Conservation (phyloP, 2,888 invertebrate genomes). For the Chrysolina haemoptera region DNA sequence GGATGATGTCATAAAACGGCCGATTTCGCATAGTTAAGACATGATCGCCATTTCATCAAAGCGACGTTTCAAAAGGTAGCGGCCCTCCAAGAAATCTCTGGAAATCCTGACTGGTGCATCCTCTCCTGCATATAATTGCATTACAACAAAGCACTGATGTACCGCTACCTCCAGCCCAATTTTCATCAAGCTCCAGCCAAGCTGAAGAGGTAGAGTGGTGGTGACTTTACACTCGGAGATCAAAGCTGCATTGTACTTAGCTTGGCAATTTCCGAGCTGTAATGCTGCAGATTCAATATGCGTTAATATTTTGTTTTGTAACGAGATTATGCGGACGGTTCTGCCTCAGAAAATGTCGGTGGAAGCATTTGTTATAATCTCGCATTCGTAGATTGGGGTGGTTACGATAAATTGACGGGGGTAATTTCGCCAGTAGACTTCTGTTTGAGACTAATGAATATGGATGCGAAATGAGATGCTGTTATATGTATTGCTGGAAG, state of each 20-base stretch:
- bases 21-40: too few species aligned
- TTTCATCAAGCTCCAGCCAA: not conserved
- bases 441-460: slow-evolving; percentile 30
- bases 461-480: slow-evolving; percentile 29
- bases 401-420: slow-evolving; percentile 29
- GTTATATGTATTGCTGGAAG: slow-evolving; percentile 25
- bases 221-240: slow-evolving; percentile 43
- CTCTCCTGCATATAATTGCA: not conserved
- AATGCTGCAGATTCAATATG: slow-evolving; percentile 41
- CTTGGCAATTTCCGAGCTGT: slow-evolving; percentile 33
- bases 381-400: slow-evolving; percentile 20
- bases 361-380: slow-evolving; percentile 10
- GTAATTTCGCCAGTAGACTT: slow-evolving; percentile 23
- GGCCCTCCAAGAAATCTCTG: too few species aligned
- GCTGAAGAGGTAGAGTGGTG: slow-evolving; percentile 33
- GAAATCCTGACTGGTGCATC: too few species aligned
- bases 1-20: too few species aligned
- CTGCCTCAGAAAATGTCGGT: slow-evolving; percentile 24
- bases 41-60: too few species aligned
- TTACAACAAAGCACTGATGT: not conserved
- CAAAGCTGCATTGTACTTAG: slow-evolving; percentile 47
- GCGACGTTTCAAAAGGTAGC: too few species aligned
- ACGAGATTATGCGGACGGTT: slow-evolving; percentile 32
- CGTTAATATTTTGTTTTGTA: slow-evolving; percentile 46
- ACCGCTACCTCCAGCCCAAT: not conserved